phyloP scores from a whole-genome alignment of 2,113 vertebrate genomes.

The Benthochromis sp. region DNA sequence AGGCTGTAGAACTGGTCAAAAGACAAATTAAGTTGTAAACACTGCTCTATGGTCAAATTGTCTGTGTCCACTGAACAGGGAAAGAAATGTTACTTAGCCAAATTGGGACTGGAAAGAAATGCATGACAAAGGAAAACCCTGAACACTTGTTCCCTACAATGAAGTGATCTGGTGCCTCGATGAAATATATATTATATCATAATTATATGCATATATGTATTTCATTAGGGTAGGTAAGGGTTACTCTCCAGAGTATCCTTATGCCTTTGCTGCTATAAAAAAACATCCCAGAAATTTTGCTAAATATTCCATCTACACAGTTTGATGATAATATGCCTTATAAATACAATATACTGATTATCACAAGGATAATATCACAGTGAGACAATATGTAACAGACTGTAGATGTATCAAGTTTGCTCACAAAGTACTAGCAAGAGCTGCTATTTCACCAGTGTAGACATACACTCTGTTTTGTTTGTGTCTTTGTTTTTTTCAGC shows the following conservation, averaged over 20 bases:
- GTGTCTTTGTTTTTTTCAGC: not conserved
- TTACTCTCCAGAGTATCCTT: not conserved
- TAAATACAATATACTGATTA: not conserved
- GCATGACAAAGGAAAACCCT: not conserved
- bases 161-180: not conserved
- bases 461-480: not conserved
- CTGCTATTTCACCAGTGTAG: not conserved
- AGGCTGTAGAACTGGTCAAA: not conserved
- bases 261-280: not conserved
- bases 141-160: not conserved
- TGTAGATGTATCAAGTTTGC: not conserved
- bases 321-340: not conserved
- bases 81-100: not conserved
- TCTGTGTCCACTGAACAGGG: not conserved
- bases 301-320: not conserved
- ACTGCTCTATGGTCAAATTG: not conserved
- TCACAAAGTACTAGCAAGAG: not conserved
- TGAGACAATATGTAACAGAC: not conserved
- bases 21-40: not conserved
- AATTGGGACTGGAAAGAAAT: not conserved
- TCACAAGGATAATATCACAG: not conserved
- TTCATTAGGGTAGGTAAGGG: not conserved
- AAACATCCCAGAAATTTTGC: not conserved
- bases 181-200: not conserved
- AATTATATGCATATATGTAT: not conserved